Base-by-base conservation (phyloP, 2,888 invertebrate genomes). In the Chalcis sispes region DNA sequence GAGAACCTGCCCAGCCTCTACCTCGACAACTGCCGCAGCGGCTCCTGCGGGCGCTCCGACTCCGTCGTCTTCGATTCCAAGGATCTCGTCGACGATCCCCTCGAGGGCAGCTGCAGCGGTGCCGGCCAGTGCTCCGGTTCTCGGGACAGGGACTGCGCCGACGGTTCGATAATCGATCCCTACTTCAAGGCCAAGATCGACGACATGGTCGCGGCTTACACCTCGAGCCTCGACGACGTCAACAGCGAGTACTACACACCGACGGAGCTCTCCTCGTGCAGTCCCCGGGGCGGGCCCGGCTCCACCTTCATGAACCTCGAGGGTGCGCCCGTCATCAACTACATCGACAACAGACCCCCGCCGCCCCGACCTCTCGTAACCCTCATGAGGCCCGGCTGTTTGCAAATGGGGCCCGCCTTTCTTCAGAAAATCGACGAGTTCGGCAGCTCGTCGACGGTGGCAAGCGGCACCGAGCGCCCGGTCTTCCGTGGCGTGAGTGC, bases 1-100 rank as follows among this genome's bases (percentile, higher is more conserved):
- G 98, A 98, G 89, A 97, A 97, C 88, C 90, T 98, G 83, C 96
- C 96, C 50, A 95, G 94, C 84, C 90, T 96, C 69, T 96, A 97
- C 89, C 94, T 98, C 86, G 98, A 98, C 88, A 97, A 97, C 89
- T 98, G 98, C 86, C 94, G 96, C 46, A 95, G 95, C 81, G 95
- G 95, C 2, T 94, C 93, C 18, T 95, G 94, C 89, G 90, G 92
- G 40, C 90, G 92, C 36, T 93, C 94, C 80, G 96, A 96, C 86
- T 95, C 95, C 4, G 91, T 92, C 82, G 92, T 93, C 7, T 93
- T 94, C 89, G 93, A 95, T 81, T 90, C 92, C 1, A 89, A 89
- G 67, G 94, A 94, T 83, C 79, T 85, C 25, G 74, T 70, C 4
- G 70, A 72, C 42, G 62, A 66, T 78, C 78, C 13, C 56, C 20